These are phyloP conservation scores for Beroe forskalii DNA, from an alignment of 37 sponge, comb jelly and placozoan genomes.

Conservation along the genomic window DNA sequence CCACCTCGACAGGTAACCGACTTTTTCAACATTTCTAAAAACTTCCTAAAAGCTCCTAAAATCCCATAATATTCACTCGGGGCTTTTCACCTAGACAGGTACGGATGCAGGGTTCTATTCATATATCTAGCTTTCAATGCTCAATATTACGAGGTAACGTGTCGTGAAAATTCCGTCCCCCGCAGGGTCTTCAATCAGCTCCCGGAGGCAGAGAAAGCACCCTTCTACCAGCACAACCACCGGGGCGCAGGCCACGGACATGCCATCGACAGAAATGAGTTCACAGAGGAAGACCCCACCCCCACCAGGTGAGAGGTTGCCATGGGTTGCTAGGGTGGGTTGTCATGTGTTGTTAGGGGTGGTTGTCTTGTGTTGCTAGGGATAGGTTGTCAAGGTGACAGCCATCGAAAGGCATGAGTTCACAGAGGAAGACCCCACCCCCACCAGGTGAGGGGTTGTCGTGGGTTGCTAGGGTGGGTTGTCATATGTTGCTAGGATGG, in stretches of 20 bases:
- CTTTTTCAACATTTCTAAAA: no score
- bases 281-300: not conserved
- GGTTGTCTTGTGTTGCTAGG: not conserved
- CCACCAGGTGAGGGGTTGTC: constrained; percentile 54
- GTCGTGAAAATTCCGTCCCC: no score
- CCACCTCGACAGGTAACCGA: not conserved
- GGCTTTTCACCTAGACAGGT: no score
- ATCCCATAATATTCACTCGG: no score
- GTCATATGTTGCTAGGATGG: no score
- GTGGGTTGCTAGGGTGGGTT: no score
- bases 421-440: constrained; percentile 2
- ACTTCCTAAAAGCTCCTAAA: no score
- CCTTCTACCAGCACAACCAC: not conserved
- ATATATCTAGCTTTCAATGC: no score
- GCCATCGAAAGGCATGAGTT: not conserved
- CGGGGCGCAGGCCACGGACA: not conserved
- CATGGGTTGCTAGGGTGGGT: no score
- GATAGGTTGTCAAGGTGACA: no score
- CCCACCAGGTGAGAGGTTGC: constrained; percentile 49
- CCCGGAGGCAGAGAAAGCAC: not conserved
- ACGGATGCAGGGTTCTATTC: no score
- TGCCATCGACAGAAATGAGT: not conserved
- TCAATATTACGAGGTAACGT: no score
- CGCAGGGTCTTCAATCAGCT: not conserved
- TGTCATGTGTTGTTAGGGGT: not conserved